A percentile compares a stretch with the other conserved stretches of the same genome.
phyloP scores from a whole-genome alignment of 2,888 invertebrate species.

The Pyrrhia umbra region DNA sequence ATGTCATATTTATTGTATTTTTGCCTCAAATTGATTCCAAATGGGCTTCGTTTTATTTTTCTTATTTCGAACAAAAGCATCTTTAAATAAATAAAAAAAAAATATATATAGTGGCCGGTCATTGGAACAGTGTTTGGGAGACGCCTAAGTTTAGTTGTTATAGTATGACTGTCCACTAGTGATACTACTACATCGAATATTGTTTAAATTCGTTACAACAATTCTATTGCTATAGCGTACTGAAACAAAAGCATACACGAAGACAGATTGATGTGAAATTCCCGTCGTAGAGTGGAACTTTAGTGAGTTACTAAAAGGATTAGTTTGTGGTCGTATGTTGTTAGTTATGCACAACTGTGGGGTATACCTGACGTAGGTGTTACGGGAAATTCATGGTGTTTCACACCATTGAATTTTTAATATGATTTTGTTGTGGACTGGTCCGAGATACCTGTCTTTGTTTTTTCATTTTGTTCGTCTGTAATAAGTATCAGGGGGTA shows the following conservation, averaged over 20 bases:
- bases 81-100: too few species aligned
- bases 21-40: too few species aligned
- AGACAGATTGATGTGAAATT: slow-evolving; percentile 4
- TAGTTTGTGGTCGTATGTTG: slow-evolving; percentile 23
- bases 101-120: too few species aligned
- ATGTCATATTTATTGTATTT: too few species aligned
- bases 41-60: too few species aligned
- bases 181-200: not conserved
- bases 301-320: slow-evolving; percentile 20
- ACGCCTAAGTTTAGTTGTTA: too few species aligned
- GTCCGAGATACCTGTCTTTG: not conserved
- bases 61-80: too few species aligned
- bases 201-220: not conserved
- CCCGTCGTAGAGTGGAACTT: slow-evolving; percentile 17
- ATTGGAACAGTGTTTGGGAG: too few species aligned
- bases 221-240: not conserved
- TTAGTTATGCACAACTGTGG: slow-evolving; percentile 30
- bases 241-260: not conserved
- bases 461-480: not conserved
- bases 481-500: not conserved
- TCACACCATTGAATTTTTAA: slow-evolving; percentile 33
- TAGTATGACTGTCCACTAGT: not conserved
- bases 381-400: slow-evolving; percentile 6
- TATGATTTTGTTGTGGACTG: not conserved
- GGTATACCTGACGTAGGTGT: slow-evolving; percentile 15